Conservation (phyloP, 2,888 invertebrate species). For the Apodemia mormo region DNA sequence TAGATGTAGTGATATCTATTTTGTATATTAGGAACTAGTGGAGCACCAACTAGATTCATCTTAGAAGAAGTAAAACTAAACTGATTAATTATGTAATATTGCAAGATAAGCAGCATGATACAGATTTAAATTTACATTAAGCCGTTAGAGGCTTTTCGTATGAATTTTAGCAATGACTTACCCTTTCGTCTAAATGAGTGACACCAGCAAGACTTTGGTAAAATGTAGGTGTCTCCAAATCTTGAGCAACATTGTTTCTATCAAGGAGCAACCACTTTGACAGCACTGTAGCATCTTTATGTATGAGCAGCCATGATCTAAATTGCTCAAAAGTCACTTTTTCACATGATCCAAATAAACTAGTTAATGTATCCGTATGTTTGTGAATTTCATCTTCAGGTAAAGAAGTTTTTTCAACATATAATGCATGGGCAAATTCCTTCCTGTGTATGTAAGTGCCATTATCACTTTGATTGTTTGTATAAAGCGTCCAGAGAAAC, state of each 20-base stretch:
- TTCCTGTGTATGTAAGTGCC: conserved; percentile 86
- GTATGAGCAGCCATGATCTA: conserved; percentile 88
- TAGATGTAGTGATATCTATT: too few species aligned
- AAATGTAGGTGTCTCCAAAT: conserved; percentile 93
- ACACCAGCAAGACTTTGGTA: conserved; percentile 97
- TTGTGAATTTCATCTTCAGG: conserved; percentile 57
- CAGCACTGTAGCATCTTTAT: conserved; percentile 89
- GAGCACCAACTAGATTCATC: too few species aligned
- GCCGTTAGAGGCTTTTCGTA: too few species aligned
- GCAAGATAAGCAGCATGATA: too few species aligned
- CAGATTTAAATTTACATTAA: too few species aligned
- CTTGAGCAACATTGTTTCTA: conserved; percentile 88
- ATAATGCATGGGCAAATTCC: conserved; percentile 86
- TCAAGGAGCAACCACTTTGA: conserved; percentile 91
- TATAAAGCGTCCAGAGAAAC: conserved; percentile 93
- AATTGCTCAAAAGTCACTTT: conserved; percentile 88
- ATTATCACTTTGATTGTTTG: conserved; percentile 87
- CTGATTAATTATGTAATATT: too few species aligned
- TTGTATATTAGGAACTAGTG: too few species aligned
- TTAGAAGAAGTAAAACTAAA: too few species aligned
- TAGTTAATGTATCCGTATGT: conserved; percentile 62
- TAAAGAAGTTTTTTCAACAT: conserved; percentile 78
- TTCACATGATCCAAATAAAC: conserved; percentile 65
- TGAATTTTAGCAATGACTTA: conserved; percentile 58
- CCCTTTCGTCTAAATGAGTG: conserved; percentile 91